Base-by-base conservation (phyloP, 2,888 invertebrate genomes). In the Hydraecia micacea region DNA sequence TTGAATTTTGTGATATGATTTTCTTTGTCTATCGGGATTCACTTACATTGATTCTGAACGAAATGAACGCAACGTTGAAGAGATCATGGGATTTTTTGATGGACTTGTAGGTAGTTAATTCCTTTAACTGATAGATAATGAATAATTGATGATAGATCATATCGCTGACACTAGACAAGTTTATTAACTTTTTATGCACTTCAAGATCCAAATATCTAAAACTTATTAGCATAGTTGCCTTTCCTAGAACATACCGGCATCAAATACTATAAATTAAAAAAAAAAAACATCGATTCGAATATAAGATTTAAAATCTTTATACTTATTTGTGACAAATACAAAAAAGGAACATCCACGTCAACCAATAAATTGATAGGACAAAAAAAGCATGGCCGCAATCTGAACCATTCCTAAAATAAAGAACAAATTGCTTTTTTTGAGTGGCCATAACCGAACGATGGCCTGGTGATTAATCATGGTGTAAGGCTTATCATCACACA, bases 361-460 rank as follows among this genome's bases (percentile, higher is more conserved):
- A 86, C 86, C 85, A 83, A 87, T 87, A 87, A 87, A 89, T 88
- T 84, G 85, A 88, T 86, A 83, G 80, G 75, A 36, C 70, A 87
- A 89, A 90, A 88, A 87, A 87, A 86, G 55, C 77, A 82, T 79
- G 68, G 76, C 79, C 68, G 80, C 83, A 87, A 90, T 82, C 84
- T 80, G 77, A 85, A 75, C 81, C 87, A 85, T 87, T 86, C 83
- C 78, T 85, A 88, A 89, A 90, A 90, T 89, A 90, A 89, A 89
- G 89, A 90, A 93, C 93, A 93, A 93, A 93, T 93, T 91, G 90
- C 88, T 88, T 88, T 91, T 87, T 90, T 86, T 86, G 76, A 86
- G 83, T 84, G 84, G 81, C 81, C 82, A 80, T 84, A 90, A 88
- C 88, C 83, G 88, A 90, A 88, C 87, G 74, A 82, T 84, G 83